Conservation (phyloP, 2,888 invertebrate species). For the Chrysolina oricalcia region DNA sequence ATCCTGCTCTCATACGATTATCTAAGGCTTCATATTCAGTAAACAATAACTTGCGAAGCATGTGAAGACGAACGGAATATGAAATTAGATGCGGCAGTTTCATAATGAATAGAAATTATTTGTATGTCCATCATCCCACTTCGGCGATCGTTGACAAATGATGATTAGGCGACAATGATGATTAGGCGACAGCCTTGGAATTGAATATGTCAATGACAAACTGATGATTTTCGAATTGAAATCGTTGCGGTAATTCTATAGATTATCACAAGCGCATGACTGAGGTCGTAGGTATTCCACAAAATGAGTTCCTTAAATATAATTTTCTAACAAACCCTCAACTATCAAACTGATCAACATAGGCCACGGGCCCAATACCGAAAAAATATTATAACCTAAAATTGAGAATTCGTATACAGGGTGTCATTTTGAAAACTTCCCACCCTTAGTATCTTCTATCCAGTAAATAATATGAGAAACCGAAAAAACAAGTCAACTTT, state of each 20-base stretch:
- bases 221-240: constrained; percentile 22
- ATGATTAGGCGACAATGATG: constrained; percentile 16
- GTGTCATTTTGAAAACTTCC: too few relatives aligned
- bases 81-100: constrained; percentile 35
- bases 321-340: not conserved
- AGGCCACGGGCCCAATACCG: too few relatives aligned
- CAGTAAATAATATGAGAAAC: too few relatives aligned
- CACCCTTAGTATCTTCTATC: too few relatives aligned
- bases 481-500: too few relatives aligned
- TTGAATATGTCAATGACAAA: constrained; percentile 6
- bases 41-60: constrained; percentile 43
- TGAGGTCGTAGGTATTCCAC: not conserved
- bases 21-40: constrained; percentile 41
- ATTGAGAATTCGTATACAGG: too few relatives aligned
- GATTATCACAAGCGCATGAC: not conserved
- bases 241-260: not conserved
- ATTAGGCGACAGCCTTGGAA: constrained; percentile 17
- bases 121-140: constrained; percentile 12
- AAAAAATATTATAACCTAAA: too few relatives aligned
- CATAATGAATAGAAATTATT: constrained; percentile 11
- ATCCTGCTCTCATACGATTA: constrained; percentile 42
- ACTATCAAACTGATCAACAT: too few relatives aligned
- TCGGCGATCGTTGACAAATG: not conserved
- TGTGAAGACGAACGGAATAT: constrained; percentile 37
- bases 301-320: not conserved